Conservation (phyloP, 2,797 vertebrate genomes). For the Apogon hyalosoma region DNA sequence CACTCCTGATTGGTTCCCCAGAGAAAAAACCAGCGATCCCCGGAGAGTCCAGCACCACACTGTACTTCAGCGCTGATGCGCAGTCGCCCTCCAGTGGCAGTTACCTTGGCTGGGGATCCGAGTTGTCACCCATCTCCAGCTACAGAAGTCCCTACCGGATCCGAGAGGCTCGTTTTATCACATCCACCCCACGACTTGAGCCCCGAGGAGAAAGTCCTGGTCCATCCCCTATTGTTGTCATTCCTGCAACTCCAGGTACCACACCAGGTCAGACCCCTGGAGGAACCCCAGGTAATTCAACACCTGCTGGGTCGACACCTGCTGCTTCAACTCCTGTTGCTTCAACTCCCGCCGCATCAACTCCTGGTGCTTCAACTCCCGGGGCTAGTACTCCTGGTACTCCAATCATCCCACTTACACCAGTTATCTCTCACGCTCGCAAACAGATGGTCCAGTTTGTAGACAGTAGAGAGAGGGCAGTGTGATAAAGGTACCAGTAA, state of each 20-base stretch:
- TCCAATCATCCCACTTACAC: slow-evolving; percentile 69
- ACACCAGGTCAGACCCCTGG: slow-evolving; percentile 71
- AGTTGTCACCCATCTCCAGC: slow-evolving; percentile 78
- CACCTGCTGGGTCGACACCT: slow-evolving; percentile 50
- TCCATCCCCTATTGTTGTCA: slow-evolving; percentile 64
- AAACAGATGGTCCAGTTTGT: slow-evolving; percentile 81
- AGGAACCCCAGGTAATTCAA: slow-evolving; percentile 60
- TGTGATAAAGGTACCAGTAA: slow-evolving; percentile 52
- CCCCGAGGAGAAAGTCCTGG: slow-evolving; percentile 59
- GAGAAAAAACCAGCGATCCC: slow-evolving; percentile 63
- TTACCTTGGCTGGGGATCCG: slow-evolving; percentile 71
- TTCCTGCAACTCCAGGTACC: slow-evolving; percentile 77
- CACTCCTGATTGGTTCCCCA: slow-evolving; percentile 72
- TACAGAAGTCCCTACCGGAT: slow-evolving; percentile 79
- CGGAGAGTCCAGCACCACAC: slow-evolving; percentile 75
- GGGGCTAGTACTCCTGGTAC: slow-evolving; percentile 49
- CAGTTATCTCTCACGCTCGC: slow-evolving; percentile 73
- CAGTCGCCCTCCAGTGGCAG: slow-evolving; percentile 64
- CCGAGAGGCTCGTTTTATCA: slow-evolving; percentile 82
- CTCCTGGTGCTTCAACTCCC: slow-evolving; percentile 29
- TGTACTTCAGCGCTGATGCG: slow-evolving; percentile 86
- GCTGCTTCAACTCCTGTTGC: slow-evolving; percentile 25
- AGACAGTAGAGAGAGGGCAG: slow-evolving; percentile 71
- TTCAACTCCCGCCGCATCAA: slow-evolving; percentile 29
- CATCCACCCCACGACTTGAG: slow-evolving; percentile 86